A percentile compares a stretch with the other conserved stretches of the same genome.
Evolutionary conservation across 2,797 vertebrate genomes (phyloP).

Genomic region (Peromyscus aztecus): DNA sequence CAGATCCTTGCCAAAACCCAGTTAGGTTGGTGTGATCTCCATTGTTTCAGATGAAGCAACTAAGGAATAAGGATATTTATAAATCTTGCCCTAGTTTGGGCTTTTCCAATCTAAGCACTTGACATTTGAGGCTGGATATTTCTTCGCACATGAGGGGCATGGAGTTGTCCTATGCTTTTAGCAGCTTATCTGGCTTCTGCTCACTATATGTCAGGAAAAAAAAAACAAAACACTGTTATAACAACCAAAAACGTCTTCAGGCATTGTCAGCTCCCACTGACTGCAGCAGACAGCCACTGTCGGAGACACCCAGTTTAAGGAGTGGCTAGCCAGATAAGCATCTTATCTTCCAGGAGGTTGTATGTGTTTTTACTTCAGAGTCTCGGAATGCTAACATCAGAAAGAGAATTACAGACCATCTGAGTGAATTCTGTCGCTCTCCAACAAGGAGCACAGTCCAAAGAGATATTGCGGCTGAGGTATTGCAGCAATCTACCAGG

Average conservation of each 20-base stretch:
- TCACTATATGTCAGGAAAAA: not conserved
- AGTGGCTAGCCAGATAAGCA: not conserved
- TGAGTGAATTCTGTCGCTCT: not conserved
- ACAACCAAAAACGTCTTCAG: conserved; percentile 28
- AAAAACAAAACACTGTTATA: not conserved
- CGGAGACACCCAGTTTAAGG: not conserved
- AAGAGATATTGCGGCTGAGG: not conserved
- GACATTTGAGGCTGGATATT: not conserved
- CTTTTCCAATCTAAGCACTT: conserved; percentile 34
- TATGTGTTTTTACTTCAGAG: conserved; percentile 44
- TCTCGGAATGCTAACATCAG: not conserved
- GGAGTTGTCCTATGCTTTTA: not conserved
- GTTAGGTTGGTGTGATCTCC: not conserved
- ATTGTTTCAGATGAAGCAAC: conserved; percentile 23
- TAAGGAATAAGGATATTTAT: conserved; percentile 2
- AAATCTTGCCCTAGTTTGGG: conserved; percentile 19
- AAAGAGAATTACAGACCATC: conserved; percentile 46
- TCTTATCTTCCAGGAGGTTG: not conserved
- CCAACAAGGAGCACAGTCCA: not conserved
- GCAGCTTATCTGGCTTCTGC: not conserved
- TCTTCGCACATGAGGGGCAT: not conserved
- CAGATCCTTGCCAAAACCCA: conserved; percentile 31
- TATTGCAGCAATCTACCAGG: not conserved
- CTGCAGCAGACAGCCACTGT: not conserved
- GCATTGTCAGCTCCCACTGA: not conserved